These are phyloP conservation scores for Schlechtendalia chinensis DNA, from an alignment of 1,140 invertebrate genomes.

Conservation along the genomic window DNA sequence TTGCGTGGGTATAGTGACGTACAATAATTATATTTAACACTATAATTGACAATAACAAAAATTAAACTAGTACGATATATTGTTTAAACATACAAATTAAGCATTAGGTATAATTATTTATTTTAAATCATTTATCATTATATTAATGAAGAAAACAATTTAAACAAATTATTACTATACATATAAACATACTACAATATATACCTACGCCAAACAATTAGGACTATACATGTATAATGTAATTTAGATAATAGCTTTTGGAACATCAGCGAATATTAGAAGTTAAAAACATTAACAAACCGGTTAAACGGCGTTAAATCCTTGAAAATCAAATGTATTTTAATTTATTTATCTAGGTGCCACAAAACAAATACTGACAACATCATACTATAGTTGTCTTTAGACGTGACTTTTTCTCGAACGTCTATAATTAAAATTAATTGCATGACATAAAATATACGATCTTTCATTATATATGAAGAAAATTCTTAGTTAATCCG, in stretches of 20 bases:
- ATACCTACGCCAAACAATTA: not conserved
- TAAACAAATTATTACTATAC: not conserved
- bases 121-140: not conserved
- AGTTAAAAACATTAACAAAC: not conserved
- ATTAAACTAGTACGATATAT: not conserved
- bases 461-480: too few relatives aligned
- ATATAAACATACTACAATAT: not conserved
- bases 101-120: too few relatives aligned
- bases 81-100: not conserved
- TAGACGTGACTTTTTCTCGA: not conserved
- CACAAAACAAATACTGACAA: not conserved
- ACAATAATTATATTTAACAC: too few relatives aligned
- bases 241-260: not conserved
- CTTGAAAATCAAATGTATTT: constrained; percentile 10
- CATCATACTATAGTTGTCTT: not conserved
- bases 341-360: not conserved
- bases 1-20: too few relatives aligned
- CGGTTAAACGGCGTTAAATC: constrained; percentile 4
- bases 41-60: not conserved
- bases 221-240: not conserved
- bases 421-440: not conserved
- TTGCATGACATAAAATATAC: too few relatives aligned
- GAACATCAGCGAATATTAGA: not conserved
- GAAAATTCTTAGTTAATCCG: too few relatives aligned
- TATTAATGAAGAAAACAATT: not conserved